Base-by-base conservation (phyloP, 2,888 invertebrate genomes). In the Eumacrocentrus americanus region DNA sequence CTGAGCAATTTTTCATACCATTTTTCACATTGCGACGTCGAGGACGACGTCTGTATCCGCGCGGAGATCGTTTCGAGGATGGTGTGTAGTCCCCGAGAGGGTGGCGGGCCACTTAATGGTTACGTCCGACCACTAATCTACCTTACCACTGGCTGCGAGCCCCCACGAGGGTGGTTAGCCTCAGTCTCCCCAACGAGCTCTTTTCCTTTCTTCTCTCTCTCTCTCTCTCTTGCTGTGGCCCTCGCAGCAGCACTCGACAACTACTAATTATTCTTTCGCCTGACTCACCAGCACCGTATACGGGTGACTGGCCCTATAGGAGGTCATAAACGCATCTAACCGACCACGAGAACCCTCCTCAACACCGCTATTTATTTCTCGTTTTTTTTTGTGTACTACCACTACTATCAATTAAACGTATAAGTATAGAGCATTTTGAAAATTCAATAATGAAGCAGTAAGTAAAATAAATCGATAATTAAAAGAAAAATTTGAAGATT, bases 221-320 rank as follows among this genome's bases (percentile, higher is more conserved):
- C 46, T 46, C 34, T 35, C 35, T 16, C 42, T 47, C 47, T 3
- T n/a, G 25, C 46, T 46, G 20, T 16, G 22, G 18, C 29, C 58
- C 37, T 20, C 46, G 34, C 40, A 34, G 47, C 42, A 48, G 50
- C 47, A 58, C 70, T 64, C 68, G 70, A 68, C 67, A 68, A 68
- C 70, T 69, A 72, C 74, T 73, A 72, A 73, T 74, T 74, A 74
- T 74, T 73, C 73, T 74, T 74, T 74, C 69, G 65, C 69, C 69
- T 69, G 67, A 70, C 67, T 66, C 67, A 58, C 63, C 63, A 50
- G 12, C 50, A 23, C 35, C 25, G 23, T 22, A 20, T 14, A 40
- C 11, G 47, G 40, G 12, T 47, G 58, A 44, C 50, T 51, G 47
- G 37, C 47, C 46, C 23, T n/a, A 18, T 22, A 37, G 55, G 16